Evolutionary conservation across 2,797 vertebrate genomes (phyloP), one percentile per base, ranked within the genome.

Genomic region (Semotilus atromaculatus): DNA sequence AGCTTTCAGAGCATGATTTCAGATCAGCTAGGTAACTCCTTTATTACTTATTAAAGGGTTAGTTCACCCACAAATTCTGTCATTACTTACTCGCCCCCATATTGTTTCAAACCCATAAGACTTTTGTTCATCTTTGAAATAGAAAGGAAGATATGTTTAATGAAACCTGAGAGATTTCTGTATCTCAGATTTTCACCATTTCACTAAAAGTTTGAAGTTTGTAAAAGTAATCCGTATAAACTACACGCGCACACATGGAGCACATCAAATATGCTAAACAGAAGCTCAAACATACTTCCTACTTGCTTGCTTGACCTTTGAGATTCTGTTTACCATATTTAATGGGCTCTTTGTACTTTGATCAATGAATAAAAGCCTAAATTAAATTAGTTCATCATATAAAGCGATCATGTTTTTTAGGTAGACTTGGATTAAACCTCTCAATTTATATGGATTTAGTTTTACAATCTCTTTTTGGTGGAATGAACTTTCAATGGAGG

Each of bases 1-100:
- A 89, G 66, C 80, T 89, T 53, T 88, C 88, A 2, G 88, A 90
- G 60, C 83, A 82, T 29, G 88, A 90, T 40, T 80, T 72, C 29
- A 76, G 86, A 82, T 80, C 89, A 13, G 51, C 45, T 75, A 87
- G 89, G 88, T 89, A 85, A 51, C 38, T 29, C 5, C 26, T 86
- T n/a, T 40, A 29, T 36, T 67, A 5, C 21, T 18, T 45, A 8
- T 64, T 29, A 53, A 73, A 70, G 70, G 40, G 6, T 9, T 16
- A 13, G 16, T 74, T 74, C 71, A 73, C 26, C 26, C 29, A 53
- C 23, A 74, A 7, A 64, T 8, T 5, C 4, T 64, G 26, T n/a
- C 73, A 55, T 55, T 55, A 23, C 19, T 34, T 51, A 55, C 21
- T 55, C 19, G 36, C 6, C 51, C 29, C 55, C 18, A 7, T 34